These are phyloP conservation scores for Centrocercus urophasianus DNA, from an alignment of 2,113 vertebrate species.

Conservation along the genomic window DNA sequence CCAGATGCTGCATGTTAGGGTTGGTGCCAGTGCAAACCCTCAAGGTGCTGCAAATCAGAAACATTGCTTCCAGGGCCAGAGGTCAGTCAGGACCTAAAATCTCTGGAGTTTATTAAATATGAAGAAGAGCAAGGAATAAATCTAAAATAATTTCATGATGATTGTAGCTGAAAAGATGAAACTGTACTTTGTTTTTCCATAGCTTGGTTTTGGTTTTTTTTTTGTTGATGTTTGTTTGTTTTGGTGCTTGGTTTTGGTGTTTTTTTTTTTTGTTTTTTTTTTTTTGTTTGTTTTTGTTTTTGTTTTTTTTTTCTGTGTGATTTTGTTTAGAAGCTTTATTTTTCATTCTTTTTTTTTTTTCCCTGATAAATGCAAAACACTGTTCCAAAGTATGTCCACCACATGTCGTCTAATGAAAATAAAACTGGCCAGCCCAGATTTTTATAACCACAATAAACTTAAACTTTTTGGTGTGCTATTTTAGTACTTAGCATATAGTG, in stretches of 20 bases:
- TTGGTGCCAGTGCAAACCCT: background rate
- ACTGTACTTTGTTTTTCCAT: background rate
- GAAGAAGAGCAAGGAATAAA: fast-evolving
- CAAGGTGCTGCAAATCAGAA: background rate
- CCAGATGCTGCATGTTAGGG: background rate
- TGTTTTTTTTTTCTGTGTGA: background rate
- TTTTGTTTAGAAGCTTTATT: background rate
- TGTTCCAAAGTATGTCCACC: background rate
- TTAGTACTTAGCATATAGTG: background rate
- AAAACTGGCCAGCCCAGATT: background rate
- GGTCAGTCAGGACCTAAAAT: background rate
- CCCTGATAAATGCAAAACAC: background rate
- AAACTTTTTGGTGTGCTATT: background rate
- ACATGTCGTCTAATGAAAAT: background rate
- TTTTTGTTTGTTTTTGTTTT: background rate
- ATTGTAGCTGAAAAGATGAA: background rate
- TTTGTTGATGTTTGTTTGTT: background rate
- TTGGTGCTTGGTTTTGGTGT: background rate
- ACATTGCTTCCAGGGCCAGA: background rate
- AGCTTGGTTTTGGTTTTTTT: background rate
- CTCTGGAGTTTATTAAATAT: background rate
- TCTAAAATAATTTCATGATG: background rate
- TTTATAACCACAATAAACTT: background rate
- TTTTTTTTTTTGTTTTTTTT: too few relatives aligned
- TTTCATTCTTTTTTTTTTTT: background rate